Base-by-base conservation (phyloP, 2,797 vertebrate genomes). In the Picus viridis region DNA sequence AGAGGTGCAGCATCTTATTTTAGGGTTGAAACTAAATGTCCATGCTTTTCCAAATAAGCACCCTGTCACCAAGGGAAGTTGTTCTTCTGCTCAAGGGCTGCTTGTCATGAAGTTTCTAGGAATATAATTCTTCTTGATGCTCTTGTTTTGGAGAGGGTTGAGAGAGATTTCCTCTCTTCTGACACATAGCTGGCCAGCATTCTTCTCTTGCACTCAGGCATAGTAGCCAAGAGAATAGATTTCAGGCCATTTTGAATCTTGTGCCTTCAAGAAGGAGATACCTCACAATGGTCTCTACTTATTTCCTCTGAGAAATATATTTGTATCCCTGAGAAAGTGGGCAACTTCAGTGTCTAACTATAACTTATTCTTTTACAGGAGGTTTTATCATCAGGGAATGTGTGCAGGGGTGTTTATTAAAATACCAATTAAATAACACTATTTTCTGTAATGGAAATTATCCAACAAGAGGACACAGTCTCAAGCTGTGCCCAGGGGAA, bases 401-500 rank as follows among this genome's bases (percentile, higher is more conserved):
- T 79, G 61, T 36, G 61, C 1, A 2, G 24, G 18, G 16, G 24
- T 90, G 29, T 11, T 82, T 92, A 86, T 87, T 78, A 71, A 77
- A 49, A 54, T 85, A 58, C 65, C 90, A 62, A 88, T 88, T 94
- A 89, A 89, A 69, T 27, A 78, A 24, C n/a, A 63, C 22, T 90
- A 29, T 88, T 92, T 89, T 27, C 41, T 87, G 5, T 78, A 78
- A 75, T 45, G 24, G 69, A 77, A 36, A 62, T 93, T 81, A 73
- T 57, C 12, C 39, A 39, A 39, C 39, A 39, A 39, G 39, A 39
- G 39, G 39, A 39, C 36, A 36, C 39, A 39, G 39, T 39, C 39
- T 39, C 39, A 39, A 39, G 39, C 12, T 39, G 39, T 39, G 39
- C 39, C 39, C 39, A 39, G 39, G 39, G 39, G 12, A 39, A 39